These are phyloP conservation scores for Machaerirhynchus nigripectus DNA, from an alignment of 2,113 vertebrate species.

Conservation along the genomic window DNA sequence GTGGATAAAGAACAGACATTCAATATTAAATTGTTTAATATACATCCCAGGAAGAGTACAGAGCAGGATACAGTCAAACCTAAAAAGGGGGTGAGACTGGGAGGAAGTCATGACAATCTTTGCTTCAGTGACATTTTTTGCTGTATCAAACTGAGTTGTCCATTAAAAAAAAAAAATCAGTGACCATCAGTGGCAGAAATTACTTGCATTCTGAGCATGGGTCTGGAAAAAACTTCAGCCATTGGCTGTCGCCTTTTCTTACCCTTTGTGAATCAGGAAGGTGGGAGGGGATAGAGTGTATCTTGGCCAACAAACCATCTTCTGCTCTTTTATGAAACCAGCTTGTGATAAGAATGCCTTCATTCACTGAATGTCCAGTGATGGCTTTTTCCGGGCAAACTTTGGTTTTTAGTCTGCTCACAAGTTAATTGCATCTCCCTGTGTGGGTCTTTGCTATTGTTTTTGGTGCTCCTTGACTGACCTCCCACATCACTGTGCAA, in stretches of 20 bases:
- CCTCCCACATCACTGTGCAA: background rate
- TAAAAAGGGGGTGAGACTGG: background rate
- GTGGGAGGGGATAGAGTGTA: background rate
- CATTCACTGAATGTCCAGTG: background rate
- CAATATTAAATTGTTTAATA: background rate
- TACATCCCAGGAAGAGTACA: background rate
- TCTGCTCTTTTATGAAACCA: background rate
- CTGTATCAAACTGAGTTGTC: background rate
- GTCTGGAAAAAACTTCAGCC: background rate
- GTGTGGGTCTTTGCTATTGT: background rate
- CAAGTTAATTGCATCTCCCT: background rate
- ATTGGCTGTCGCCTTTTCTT: background rate
- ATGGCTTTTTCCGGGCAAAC: background rate
- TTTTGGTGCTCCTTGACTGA: background rate
- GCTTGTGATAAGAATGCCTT: background rate
- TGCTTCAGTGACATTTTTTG: background rate
- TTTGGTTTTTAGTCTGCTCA: background rate
- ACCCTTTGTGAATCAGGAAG: background rate
- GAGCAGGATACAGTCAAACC: background rate
- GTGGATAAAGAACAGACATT: background rate
- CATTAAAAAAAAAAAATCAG: background rate
- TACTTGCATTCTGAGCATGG: rapidly evolving
- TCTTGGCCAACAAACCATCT: background rate
- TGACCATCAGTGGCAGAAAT: background rate
- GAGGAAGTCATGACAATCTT: background rate